Conservation (phyloP, 2,888 invertebrate genomes). For the Noctua pronuba region DNA sequence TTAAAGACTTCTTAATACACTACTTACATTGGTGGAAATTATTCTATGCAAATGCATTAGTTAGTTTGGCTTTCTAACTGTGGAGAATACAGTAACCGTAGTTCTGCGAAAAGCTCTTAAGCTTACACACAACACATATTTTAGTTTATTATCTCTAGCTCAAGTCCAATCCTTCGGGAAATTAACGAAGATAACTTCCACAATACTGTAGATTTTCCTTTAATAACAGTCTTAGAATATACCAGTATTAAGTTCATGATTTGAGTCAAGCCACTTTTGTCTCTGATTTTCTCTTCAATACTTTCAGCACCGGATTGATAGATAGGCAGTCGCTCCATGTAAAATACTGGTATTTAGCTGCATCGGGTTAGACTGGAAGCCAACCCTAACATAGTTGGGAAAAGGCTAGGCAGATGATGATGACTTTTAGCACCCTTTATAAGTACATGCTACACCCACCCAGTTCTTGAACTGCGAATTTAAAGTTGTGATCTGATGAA, state of each 20-base stretch:
- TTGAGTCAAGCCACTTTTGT: background rate
- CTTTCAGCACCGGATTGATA: background rate
- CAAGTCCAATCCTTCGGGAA: slow-evolving; percentile 26
- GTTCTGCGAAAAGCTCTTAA: slow-evolving; percentile 1
- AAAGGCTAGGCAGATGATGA: too few species aligned
- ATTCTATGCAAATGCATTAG: background rate
- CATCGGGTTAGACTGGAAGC: too few species aligned
- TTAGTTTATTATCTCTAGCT: slow-evolving; percentile 21
- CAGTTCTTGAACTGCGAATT: background rate
- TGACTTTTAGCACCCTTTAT: too few species aligned
- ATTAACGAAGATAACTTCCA: slow-evolving; percentile 31
- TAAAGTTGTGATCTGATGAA: background rate
- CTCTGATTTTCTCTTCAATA: background rate
- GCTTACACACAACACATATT: slow-evolving; percentile 20
- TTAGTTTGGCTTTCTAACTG: background rate
- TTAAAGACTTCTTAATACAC: too few species aligned
- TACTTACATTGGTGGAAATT: background rate
- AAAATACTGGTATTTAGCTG: too few species aligned
- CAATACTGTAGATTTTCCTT: slow-evolving; percentile 11
- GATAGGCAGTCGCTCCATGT: too few species aligned
- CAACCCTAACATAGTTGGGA: too few species aligned
- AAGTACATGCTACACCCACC: background rate
- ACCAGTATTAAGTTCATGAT: background rate
- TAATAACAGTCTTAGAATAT: background rate
- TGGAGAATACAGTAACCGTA: background rate